Base-by-base conservation (phyloP, 2,113 vertebrate species). In the Chaetodon trifascialis region DNA sequence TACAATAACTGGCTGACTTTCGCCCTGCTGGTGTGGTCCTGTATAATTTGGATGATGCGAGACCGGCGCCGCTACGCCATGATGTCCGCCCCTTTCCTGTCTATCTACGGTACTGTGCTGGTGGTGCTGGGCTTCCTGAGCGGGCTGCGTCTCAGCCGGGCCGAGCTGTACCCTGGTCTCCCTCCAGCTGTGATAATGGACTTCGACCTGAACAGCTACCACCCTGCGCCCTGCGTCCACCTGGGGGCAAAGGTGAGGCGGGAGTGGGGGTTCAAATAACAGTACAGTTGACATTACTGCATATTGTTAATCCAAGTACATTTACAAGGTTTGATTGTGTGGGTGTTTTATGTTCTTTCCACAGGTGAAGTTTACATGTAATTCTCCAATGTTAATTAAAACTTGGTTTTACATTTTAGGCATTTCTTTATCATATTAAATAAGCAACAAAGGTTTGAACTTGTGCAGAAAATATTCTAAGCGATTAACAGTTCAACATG, bases 81-180 rank as follows among this genome's bases (percentile, higher is more conserved):
- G 95, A 88, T 94, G 68, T 96, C 96, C 14, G 95, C 96, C 11
- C 96, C 95, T 1, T 96, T 96, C 89, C 94, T 98, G 88, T 96
- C 96, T 11, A 71, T 91, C 51, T 94, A 94, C 3, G 88, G 95
- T 73, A 96, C 96, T 11, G 90, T 95, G 34, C 95, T 97, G 90
- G 78, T 96, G 64, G 56, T 92, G 58, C 89, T 92, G 15, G 94
- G 90, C 38, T 97, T 95, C 73, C 75, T 94, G 36, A 96, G 94
- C 40, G 94, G 93, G n/a, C 91, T 97, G 21, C 94, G 94, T 4
- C 65, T 95, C n/a, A 94, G 93, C 46, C 93, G 92, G 63, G 86
- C 93, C 16, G 95, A 96, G 87, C 86, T 95, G 55, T 95, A 93
- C 86, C 95, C 95, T 0, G 80, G 81, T 3, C 73, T 96, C 12